These are phyloP conservation scores for Ia io DNA, from an alignment of 2,113 vertebrate species.

Conservation along the genomic window DNA sequence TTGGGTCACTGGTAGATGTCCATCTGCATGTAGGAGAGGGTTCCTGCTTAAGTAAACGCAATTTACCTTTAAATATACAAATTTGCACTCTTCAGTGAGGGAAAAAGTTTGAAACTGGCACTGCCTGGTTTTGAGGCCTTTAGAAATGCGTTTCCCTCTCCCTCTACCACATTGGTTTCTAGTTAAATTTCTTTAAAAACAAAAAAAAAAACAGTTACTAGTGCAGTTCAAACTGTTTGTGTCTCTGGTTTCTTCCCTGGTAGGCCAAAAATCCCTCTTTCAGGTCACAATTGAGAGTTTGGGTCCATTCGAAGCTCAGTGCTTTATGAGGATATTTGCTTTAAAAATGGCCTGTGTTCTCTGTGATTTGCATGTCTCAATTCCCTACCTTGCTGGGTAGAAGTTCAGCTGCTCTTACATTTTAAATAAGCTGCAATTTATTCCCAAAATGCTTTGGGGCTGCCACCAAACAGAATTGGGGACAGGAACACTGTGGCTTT, in stretches of 20 bases:
- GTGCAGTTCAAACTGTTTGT: not conserved
- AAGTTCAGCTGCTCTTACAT: not conserved
- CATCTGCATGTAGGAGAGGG: not conserved
- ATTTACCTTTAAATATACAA: not conserved
- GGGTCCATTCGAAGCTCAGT: not conserved
- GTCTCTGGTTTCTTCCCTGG: not conserved
- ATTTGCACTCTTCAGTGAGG: not conserved
- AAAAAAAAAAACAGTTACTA: not conserved
- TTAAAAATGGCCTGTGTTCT: not conserved
- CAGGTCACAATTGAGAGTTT: not conserved
- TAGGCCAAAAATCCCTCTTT: not conserved
- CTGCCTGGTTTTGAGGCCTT: constrained; percentile 12
- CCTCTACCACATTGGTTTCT: not conserved
- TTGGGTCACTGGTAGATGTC: not conserved
- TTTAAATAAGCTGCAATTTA: constrained; percentile 21
- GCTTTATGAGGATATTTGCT: not conserved
- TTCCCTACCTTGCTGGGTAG: not conserved
- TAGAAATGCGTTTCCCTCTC: not conserved
- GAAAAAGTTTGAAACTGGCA: constrained; percentile 8
- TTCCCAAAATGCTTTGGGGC: not conserved
- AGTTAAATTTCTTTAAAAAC: not conserved
- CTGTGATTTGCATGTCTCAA: not conserved
- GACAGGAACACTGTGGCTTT: not conserved
- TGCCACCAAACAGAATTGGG: not conserved
- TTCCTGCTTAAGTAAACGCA: not conserved